phyloP scores from a whole-genome alignment of 2,888 invertebrate genomes.

The Erebia ligea region DNA sequence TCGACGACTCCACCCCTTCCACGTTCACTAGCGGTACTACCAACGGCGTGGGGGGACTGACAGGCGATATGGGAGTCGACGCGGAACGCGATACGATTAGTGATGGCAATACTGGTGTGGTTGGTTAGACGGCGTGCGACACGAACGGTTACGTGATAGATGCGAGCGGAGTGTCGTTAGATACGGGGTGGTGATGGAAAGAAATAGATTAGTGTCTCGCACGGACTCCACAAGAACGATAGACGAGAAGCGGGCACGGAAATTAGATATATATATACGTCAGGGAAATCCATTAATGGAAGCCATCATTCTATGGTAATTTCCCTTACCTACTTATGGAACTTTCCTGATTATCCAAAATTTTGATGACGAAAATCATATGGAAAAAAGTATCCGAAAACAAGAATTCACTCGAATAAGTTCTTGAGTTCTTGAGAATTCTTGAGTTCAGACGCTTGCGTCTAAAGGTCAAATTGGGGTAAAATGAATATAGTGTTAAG shows the following conservation, averaged over 20 bases:
- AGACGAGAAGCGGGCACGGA: not conserved
- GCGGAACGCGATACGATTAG: slow-evolving; percentile 13
- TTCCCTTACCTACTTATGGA: no score
- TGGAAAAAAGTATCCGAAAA: no score
- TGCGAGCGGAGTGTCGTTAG: slow-evolving; percentile 59
- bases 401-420: no score
- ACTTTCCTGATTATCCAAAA: not conserved
- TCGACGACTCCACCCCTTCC: slow-evolving; percentile 83
- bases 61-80: slow-evolving; percentile 46
- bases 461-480: no score
- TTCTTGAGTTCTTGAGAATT: no score
- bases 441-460: no score
- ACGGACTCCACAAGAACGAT: slow-evolving; percentile 1
- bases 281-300: no score
- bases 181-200: slow-evolving; percentile 59
- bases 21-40: slow-evolving; percentile 69
- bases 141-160: slow-evolving; percentile 57
- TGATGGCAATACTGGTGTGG: slow-evolving; percentile 40
- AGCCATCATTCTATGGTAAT: no score
- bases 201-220: slow-evolving; percentile 55
- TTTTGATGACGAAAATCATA: no score
- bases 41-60: slow-evolving; percentile 59
- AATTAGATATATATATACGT: not conserved
- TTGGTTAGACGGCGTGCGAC: slow-evolving; percentile 30
- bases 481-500: no score